Conservation (phyloP, 2,113 vertebrate genomes). For the Dromas ardeola region DNA sequence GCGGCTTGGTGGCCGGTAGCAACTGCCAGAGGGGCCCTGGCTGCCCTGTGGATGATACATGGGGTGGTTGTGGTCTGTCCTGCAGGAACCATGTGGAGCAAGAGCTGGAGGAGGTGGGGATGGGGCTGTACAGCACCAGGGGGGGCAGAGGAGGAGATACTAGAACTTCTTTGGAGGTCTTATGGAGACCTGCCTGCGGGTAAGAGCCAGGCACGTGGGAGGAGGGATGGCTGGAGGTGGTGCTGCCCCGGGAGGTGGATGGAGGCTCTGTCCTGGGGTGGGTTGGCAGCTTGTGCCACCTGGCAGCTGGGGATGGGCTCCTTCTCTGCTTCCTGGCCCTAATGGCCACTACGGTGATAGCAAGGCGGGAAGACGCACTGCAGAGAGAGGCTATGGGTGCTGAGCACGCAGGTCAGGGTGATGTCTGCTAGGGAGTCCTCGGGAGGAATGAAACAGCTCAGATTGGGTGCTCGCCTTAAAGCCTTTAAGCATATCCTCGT, state of each 20-base stretch:
- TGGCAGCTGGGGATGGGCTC: background rate
- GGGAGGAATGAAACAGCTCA: background rate
- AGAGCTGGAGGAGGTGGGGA: background rate
- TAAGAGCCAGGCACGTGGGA: accelerated
- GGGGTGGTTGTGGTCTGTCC: background rate
- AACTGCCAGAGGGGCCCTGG: background rate
- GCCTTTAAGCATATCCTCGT: background rate
- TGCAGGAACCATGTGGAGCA: background rate
- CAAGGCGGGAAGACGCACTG: background rate
- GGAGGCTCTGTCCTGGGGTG: accelerated
- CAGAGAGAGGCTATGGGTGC: background rate
- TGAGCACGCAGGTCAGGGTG: background rate
- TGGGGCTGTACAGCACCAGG: accelerated
- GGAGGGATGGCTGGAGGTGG: background rate
- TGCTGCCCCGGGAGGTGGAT: background rate
- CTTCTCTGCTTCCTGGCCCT: background rate
- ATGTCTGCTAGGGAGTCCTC: accelerated
- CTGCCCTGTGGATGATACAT: accelerated
- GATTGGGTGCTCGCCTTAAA: accelerated
- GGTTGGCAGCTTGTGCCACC: background rate
- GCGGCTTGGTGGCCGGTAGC: background rate
- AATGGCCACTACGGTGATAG: accelerated
- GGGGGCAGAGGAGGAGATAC: background rate
- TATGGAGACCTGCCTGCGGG: background rate
- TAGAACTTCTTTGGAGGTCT: background rate